These are phyloP conservation scores for Barnardius zonarius DNA, from an alignment of 2,113 vertebrate species.

Conservation along the genomic window DNA sequence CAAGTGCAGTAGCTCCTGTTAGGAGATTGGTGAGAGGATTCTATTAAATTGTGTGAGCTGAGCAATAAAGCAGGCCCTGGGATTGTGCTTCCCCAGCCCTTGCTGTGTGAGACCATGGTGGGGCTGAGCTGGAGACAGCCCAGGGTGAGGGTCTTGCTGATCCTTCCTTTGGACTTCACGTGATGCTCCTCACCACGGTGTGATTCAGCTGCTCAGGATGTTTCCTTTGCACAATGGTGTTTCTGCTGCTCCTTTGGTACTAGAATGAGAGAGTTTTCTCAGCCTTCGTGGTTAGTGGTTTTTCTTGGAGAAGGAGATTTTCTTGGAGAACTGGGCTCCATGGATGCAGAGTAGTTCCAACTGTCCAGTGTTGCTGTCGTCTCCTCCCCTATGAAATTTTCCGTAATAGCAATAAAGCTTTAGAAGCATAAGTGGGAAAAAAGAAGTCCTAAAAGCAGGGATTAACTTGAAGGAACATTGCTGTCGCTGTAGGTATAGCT, in stretches of 20 bases:
- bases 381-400: neutral
- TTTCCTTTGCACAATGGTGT: neutral
- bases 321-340: rapidly evolving
- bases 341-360: neutral
- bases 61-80: neutral
- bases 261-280: neutral
- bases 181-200: neutral
- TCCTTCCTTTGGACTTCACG: rapidly evolving
- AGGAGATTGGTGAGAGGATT: neutral
- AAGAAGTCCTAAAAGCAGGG: neutral
- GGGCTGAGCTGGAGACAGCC: neutral
- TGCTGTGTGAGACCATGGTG: neutral
- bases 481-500: neutral
- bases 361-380: neutral
- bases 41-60: neutral
- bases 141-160: neutral
- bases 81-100: neutral
- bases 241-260: neutral
- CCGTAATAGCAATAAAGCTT: neutral
- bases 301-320: neutral
- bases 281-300: rapidly evolving
- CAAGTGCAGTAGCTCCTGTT: rapidly evolving
- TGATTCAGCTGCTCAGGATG: rapidly evolving
- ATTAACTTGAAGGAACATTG: neutral
- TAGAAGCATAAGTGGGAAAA: neutral